Percentiles rank a stretch among this genome's conserved stretches.
Conservation (phyloP, 2,113 vertebrate species). For the Varanus komodoensis region DNA sequence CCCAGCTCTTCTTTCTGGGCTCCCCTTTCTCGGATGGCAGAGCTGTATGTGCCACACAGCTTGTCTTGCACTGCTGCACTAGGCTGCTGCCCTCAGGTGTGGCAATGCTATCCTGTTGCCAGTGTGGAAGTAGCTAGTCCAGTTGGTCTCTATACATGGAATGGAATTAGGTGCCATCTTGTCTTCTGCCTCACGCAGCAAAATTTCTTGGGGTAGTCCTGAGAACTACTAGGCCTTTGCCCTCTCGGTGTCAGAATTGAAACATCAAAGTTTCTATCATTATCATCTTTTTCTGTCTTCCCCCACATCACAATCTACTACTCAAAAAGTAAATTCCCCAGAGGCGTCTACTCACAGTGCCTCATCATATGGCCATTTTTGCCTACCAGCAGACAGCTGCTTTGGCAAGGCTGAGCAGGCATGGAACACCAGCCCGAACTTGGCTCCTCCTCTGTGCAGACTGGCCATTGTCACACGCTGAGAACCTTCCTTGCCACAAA, state of each 20-base stretch:
- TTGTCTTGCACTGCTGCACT: too few relatives aligned
- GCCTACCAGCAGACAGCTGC: neutral
- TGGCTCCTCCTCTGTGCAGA: neutral
- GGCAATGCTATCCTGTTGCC: too few relatives aligned
- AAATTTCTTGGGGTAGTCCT: neutral
- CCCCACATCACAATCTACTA: neutral
- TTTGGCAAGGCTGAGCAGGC: neutral
- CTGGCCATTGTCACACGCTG: neutral
- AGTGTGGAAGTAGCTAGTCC: too few relatives aligned
- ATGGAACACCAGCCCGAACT: neutral
- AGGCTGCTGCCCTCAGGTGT: too few relatives aligned
- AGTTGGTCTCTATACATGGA: too few relatives aligned
- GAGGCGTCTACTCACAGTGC: neutral
- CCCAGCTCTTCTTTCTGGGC: too few relatives aligned
- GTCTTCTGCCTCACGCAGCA: too few relatives aligned
- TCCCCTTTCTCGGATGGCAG: too few relatives aligned
- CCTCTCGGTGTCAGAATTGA: neutral
- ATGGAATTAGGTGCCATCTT: too few relatives aligned
- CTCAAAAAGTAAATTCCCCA: neutral
- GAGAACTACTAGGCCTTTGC: neutral
- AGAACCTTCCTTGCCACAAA: neutral
- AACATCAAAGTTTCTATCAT: neutral
- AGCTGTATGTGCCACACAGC: too few relatives aligned
- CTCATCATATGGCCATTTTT: neutral
- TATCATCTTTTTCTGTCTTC: neutral